Conservation (phyloP, 2,797 vertebrate species). For the Tiaroga cobitis region DNA sequence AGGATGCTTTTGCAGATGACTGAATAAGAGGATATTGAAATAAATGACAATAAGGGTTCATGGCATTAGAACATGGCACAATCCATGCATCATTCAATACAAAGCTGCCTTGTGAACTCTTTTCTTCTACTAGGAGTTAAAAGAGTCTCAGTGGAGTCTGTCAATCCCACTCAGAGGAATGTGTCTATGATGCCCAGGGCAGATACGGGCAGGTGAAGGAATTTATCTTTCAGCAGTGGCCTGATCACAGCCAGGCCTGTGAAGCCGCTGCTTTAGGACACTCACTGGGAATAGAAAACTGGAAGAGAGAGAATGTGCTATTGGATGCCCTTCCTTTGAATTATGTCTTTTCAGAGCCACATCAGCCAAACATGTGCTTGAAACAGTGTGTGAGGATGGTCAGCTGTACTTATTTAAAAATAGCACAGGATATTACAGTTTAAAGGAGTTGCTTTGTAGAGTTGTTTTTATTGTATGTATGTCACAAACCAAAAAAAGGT, state of each 20-base stretch:
- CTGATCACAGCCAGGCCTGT: slow-evolving; percentile 68
- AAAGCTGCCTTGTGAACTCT: slow-evolving; percentile 22
- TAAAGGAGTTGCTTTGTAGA: not conserved
- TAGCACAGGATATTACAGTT: not conserved
- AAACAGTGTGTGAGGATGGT: not conserved
- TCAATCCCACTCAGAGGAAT: slow-evolving; percentile 66
- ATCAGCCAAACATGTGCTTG: not conserved
- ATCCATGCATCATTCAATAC: not conserved
- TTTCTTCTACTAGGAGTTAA: slow-evolving; percentile 11
- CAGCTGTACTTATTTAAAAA: not conserved
- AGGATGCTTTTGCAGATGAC: not conserved
- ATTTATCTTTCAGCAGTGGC: slow-evolving; percentile 69
- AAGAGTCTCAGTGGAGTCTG: slow-evolving; percentile 40
- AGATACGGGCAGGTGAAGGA: slow-evolving; percentile 71
- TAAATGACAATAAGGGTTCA: not conserved
- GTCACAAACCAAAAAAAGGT: not conserved
- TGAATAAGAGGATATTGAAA: not conserved
- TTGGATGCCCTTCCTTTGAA: slow-evolving; percentile 5
- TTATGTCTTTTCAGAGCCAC: slow-evolving; percentile 29
- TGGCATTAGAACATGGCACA: too few species aligned
- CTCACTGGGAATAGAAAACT: slow-evolving; percentile 31
- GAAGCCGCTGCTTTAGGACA: slow-evolving; percentile 49
- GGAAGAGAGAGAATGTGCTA: slow-evolving; percentile 26
- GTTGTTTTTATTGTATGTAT: not conserved
- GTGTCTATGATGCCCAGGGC: slow-evolving; percentile 63